A percentile compares a stretch with the other conserved stretches of the same genome.
These are phyloP conservation scores for Syngnathus floridae DNA, from an alignment of 2,113 vertebrate species.

Conservation along the genomic window DNA sequence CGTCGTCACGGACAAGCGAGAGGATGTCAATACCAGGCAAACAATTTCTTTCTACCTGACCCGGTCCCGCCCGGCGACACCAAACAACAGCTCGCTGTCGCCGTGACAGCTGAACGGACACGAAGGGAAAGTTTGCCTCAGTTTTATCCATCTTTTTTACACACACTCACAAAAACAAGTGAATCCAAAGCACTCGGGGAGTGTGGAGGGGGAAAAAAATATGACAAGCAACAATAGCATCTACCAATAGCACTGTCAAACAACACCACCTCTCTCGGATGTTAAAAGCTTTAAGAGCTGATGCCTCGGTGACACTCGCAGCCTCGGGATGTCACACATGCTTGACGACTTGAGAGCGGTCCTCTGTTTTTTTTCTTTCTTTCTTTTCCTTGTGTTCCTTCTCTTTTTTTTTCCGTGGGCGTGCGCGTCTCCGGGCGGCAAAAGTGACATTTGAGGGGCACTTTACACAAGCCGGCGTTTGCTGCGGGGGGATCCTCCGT, in stretches of 20 bases:
- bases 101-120: constrained; percentile 56
- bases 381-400: background rate
- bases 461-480: constrained; percentile 68
- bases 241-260: constrained; percentile 64
- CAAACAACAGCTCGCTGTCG: constrained; percentile 39
- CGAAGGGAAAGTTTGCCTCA: constrained; percentile 50
- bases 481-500: constrained; percentile 72
- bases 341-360: constrained; percentile 68
- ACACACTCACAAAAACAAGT: constrained; percentile 43
- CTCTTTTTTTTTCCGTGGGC: constrained; percentile 50
- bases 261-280: constrained; percentile 61
- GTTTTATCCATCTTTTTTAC: constrained; percentile 37
- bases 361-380: constrained; percentile 51
- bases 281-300: constrained; percentile 70
- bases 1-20: constrained; percentile 36
- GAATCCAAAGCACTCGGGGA: constrained; percentile 50
- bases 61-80: constrained; percentile 40
- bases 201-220: constrained; percentile 6
- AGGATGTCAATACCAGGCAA: constrained; percentile 34
- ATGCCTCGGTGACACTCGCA: constrained; percentile 62
- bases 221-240: constrained; percentile 61
- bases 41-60: constrained; percentile 45
- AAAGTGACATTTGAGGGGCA: constrained; percentile 81
- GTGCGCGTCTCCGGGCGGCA: constrained; percentile 55
- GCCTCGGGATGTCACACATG: constrained; percentile 66